phyloP scores from a whole-genome alignment of 1,140 invertebrate genomes.

The Papilio aristodemus region DNA sequence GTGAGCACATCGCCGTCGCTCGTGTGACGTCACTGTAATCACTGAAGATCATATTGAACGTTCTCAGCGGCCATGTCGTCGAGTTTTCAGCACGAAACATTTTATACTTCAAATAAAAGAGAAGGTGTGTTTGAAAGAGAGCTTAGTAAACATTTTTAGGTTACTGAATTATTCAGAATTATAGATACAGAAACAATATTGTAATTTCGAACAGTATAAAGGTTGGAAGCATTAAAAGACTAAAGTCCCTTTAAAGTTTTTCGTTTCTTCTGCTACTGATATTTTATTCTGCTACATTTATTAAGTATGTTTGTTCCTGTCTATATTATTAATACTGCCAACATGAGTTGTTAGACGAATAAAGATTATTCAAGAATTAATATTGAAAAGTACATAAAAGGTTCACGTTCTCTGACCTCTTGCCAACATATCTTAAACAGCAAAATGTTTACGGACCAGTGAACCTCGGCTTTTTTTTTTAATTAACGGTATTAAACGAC shows the following conservation, averaged over 20 bases:
- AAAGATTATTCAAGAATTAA: too few relatives aligned
- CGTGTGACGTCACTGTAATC: slow-evolving; percentile 4
- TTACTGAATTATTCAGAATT: too few relatives aligned
- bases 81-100: neutral
- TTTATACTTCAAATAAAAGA: neutral
- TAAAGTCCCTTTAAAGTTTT: too few relatives aligned
- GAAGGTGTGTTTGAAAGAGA: neutral
- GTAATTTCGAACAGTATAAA: too few relatives aligned
- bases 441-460: neutral
- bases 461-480: slow-evolving; percentile 5
- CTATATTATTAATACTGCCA: too few relatives aligned
- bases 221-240: too few relatives aligned
- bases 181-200: too few relatives aligned
- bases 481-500: slow-evolving; percentile 18
- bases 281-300: too few relatives aligned
- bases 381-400: slow-evolving; percentile 1
- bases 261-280: too few relatives aligned
- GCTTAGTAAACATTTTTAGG: too few relatives aligned
- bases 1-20: neutral
- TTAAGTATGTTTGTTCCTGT: too few relatives aligned
- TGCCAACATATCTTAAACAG: neutral
- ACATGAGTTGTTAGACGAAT: too few relatives aligned
- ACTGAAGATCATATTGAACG: neutral
- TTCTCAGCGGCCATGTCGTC: neutral
- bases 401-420: neutral